Evolutionary conservation across 2,888 invertebrate genomes (phyloP), one percentile per base, ranked within the genome.

Genomic region (Globia sparganii): DNA sequence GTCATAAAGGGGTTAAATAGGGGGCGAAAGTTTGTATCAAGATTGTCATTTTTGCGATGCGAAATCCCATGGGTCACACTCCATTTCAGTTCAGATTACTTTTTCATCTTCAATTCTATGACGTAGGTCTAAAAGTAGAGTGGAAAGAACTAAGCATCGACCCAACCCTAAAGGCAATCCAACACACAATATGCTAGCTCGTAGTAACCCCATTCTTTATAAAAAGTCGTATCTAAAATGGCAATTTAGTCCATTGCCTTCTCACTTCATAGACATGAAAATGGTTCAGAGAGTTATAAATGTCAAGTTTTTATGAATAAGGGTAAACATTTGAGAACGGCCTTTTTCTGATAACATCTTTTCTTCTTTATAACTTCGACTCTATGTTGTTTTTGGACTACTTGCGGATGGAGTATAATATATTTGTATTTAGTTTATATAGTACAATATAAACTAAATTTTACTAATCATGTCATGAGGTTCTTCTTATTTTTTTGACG

Each of bases 251-350:
- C n/a, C 40, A 77, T 34, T 78, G 69, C 61, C 21, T 46, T 68
- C n/a, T 37, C 18, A 56, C 53, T 43, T 78, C 43, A 78, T 61
- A 61, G 28, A 53, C 43, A 68, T 21, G 34, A 78, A 78, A 80
- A 46, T 43, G 34, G 80, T 72, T 80, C 28, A 65, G 43, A 25
- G 43, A 75, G 69, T 70, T 75, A 75, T 59, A 80, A 80, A 83
- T 73, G 66, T 75, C 66, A 59, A 37, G 56, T 61, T 67, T 37
- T 61, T 59, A 72, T 67, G 64, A 65, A 78, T 65, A 58, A 64
- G 78, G 72, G 49, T 58, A 40, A 71, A 49, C 46, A 71, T 49
- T 79, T 65, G 40, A 65, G 58, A 65, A 53, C 15, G 18, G 25
- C 58, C 11, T 28, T 46, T 40, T 66, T 34, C 15, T n/a, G 79